Conservation (phyloP, 2,113 vertebrate species). For the Neolamprologus fasciatus region DNA sequence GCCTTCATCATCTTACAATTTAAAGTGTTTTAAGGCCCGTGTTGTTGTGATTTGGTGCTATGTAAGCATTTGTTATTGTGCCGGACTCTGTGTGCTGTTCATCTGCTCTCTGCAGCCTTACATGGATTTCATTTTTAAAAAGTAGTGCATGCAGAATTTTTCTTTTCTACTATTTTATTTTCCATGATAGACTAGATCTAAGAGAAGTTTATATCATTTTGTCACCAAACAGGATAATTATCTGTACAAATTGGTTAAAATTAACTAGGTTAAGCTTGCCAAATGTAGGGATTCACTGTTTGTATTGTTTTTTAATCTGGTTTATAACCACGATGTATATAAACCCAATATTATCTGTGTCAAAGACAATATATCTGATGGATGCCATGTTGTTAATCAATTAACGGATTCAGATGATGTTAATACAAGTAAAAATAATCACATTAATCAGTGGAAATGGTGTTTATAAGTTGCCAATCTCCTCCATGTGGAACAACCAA, state of each 20-base stretch:
- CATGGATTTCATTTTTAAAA: neutral
- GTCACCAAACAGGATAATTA: neutral
- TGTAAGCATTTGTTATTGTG: neutral
- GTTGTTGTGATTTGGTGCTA: neutral
- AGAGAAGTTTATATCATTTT: neutral
- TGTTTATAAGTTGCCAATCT: neutral
- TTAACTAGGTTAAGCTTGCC: neutral
- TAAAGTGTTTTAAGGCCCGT: neutral
- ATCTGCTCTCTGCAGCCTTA: neutral
- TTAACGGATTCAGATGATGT: neutral
- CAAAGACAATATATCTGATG: neutral
- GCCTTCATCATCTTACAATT: neutral
- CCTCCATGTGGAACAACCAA: neutral
- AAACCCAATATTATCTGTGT: neutral
- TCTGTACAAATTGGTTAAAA: neutral
- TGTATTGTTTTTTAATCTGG: neutral
- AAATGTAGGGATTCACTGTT: neutral
- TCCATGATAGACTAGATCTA: neutral
- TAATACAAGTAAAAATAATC: neutral
- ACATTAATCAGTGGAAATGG: neutral
- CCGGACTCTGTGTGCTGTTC: fast-evolving
- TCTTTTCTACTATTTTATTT: fast-evolving
- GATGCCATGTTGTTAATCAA: neutral
- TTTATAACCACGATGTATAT: fast-evolving
- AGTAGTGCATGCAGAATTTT: neutral